phyloP scores from a whole-genome alignment of 30 jellyfish, hydroid and myxozoan species.

The Hydra vulgaris region DNA sequence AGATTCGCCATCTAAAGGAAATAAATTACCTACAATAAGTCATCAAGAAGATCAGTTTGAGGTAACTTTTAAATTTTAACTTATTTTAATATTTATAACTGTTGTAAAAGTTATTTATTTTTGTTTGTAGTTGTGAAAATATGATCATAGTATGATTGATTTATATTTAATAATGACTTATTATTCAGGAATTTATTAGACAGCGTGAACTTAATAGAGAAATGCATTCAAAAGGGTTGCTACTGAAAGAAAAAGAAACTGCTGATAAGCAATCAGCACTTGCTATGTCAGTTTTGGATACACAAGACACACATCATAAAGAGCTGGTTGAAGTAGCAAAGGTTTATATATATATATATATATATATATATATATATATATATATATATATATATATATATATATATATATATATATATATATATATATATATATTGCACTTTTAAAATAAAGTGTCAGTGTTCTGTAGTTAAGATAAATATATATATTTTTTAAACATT shows the following conservation, averaged over 20 bases:
- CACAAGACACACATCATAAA: not conserved
- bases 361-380: no score
- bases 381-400: no score
- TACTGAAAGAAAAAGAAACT: not conserved
- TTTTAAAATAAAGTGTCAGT: no score
- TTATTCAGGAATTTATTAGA: not conserved
- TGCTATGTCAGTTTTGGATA: not conserved
- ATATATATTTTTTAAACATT: no score
- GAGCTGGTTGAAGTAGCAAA: not conserved
- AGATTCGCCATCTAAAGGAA: not conserved
- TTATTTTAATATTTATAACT: no score
- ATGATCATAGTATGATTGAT: no score
- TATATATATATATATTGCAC: no score
- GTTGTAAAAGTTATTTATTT: no score
- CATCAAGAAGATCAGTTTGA: not conserved
- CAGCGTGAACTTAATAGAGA: not conserved
- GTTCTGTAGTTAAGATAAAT: no score
- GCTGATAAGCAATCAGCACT: not conserved
- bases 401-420: no score
- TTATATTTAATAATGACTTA: no score
- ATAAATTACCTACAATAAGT: not conserved
- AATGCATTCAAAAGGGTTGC: not conserved
- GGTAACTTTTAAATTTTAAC: not conserved
- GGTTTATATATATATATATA: not conserved
- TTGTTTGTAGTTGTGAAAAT: no score